Conservation (phyloP, 2,113 vertebrate genomes). For the Eolophus roseicapilla region DNA sequence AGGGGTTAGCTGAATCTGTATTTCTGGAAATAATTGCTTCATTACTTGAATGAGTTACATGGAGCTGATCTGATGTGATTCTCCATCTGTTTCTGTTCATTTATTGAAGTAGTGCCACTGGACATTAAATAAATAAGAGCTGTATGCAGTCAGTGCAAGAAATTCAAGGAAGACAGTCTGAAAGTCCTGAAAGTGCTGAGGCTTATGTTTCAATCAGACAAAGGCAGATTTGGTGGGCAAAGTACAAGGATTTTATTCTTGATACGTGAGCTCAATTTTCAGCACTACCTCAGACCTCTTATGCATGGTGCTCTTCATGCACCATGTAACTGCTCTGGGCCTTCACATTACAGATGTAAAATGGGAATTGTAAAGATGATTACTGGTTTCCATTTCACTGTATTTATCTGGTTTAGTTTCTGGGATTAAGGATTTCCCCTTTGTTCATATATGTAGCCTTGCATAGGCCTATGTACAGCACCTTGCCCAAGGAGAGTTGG, state of each 20-base stretch:
- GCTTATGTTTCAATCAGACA: background rate
- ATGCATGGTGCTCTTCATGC: background rate
- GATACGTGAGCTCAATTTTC: background rate
- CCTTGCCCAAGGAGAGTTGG: background rate
- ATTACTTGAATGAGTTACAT: constrained; percentile 59
- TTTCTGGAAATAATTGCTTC: constrained; percentile 66
- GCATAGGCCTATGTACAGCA: background rate
- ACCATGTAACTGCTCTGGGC: background rate
- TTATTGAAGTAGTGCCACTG: constrained; percentile 54
- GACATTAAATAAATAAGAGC: constrained; percentile 27
- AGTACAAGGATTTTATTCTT: background rate
- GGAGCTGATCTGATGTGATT: constrained; percentile 30
- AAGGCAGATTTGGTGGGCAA: background rate
- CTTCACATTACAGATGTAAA: background rate
- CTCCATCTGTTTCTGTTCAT: constrained; percentile 60
- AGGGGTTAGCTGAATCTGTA: constrained; percentile 23
- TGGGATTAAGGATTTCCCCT: background rate
- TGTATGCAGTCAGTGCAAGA: background rate
- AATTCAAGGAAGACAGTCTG: background rate
- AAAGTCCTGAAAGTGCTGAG: background rate
- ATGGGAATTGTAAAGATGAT: background rate
- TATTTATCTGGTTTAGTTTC: background rate
- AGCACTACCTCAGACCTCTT: background rate
- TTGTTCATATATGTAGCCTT: background rate
- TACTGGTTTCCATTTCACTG: background rate